Evolutionary conservation across 2,113 vertebrate species (phyloP).

Genomic region (Protomyctophum bolini): DNA sequence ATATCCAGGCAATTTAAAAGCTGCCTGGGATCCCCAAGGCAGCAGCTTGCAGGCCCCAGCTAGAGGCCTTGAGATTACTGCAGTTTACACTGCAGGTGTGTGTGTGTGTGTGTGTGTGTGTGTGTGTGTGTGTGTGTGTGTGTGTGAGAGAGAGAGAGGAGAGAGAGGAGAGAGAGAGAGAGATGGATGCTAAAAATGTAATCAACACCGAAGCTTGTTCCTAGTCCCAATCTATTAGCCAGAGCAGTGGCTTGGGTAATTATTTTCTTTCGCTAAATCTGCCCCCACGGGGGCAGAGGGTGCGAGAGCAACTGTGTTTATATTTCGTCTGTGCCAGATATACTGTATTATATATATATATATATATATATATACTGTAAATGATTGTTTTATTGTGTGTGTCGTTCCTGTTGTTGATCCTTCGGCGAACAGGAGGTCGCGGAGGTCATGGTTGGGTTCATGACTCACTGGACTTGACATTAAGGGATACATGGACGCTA

Average conservation of each 20-base stretch:
- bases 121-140: background rate
- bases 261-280: constrained; percentile 54
- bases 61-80: constrained; percentile 53
- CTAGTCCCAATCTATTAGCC: constrained; percentile 61
- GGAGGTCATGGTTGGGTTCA: constrained; percentile 10
- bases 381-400: background rate
- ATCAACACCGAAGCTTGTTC: constrained; percentile 58
- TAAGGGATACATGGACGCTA: background rate
- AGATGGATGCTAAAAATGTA: constrained; percentile 64
- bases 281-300: constrained; percentile 22
- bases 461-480: constrained; percentile 15
- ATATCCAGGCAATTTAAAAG: constrained; percentile 63
- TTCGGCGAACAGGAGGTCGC: background rate
- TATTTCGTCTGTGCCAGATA: constrained; percentile 10
- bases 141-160: background rate
- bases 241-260: constrained; percentile 41
- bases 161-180: constrained; percentile 6
- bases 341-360: too few relatives aligned
- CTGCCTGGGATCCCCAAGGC: constrained; percentile 50
- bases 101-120: too few relatives aligned
- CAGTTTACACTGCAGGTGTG: constrained; percentile 48
- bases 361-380: too few relatives aligned
- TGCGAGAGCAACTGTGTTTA: constrained; percentile 47
- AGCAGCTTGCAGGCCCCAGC: constrained; percentile 59
- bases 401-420: constrained; percentile 14